Percentiles rank a stretch among this genome's conserved stretches.
Conservation (phyloP, 2,888 invertebrate genomes). For the Ophion ventricosus region DNA sequence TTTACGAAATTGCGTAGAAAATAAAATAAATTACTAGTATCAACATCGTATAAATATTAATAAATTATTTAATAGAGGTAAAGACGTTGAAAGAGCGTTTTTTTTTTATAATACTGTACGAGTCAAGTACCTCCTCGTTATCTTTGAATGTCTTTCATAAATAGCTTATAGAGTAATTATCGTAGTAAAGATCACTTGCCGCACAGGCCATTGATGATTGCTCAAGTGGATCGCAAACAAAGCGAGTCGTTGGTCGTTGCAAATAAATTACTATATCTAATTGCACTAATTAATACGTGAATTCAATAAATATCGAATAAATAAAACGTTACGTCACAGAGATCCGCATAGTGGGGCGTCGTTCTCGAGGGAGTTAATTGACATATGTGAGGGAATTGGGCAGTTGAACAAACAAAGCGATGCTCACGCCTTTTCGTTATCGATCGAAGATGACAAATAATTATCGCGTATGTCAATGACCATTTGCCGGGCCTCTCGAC, state of each 20-base stretch:
- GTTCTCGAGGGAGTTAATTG: neutral
- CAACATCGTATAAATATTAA: conserved; percentile 61
- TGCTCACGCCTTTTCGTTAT: neutral
- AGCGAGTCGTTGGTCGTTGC: conserved; percentile 36
- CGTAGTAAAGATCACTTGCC: conserved; percentile 53
- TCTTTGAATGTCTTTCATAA: conserved; percentile 72
- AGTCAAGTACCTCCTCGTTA: conserved; percentile 50
- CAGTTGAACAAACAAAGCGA: neutral
- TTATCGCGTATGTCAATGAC: conserved; percentile 30
- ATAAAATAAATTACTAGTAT: conserved; percentile 71
- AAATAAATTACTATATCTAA: conserved; percentile 49
- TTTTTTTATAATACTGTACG: conserved; percentile 74
- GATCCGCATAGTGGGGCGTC: conserved; percentile 6
- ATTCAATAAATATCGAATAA: conserved; percentile 43
- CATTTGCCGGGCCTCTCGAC: conserved; percentile 14
- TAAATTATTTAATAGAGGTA: conserved; percentile 44
- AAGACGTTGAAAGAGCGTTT: conserved; percentile 50
- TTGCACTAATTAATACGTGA: conserved; percentile 34
- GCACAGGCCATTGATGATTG: conserved; percentile 10
- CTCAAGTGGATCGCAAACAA: neutral
- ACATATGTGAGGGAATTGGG: neutral
- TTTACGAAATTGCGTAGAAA: conserved; percentile 68
- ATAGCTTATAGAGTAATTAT: conserved; percentile 58
- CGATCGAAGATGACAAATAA: conserved; percentile 12
- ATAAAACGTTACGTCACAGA: neutral